phyloP scores from a whole-genome alignment of 2,113 vertebrate species.

The Hippocampus comes region DNA sequence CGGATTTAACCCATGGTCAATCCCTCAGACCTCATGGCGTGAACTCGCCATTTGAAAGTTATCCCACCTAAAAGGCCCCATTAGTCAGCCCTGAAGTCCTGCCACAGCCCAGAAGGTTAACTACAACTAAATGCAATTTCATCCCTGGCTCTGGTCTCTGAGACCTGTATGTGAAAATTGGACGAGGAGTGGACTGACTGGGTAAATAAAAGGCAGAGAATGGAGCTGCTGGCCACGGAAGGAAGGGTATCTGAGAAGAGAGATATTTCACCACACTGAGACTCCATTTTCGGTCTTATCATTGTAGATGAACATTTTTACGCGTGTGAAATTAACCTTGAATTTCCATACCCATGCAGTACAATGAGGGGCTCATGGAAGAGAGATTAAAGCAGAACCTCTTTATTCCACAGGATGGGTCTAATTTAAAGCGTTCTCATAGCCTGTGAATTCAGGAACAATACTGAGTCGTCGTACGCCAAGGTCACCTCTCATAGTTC shows the following conservation, averaged over 20 bases:
- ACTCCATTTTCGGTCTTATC: constrained; percentile 59
- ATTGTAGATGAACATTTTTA: constrained; percentile 64
- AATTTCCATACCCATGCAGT: constrained; percentile 35
- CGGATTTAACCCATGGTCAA: constrained; percentile 12
- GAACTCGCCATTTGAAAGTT: constrained; percentile 39
- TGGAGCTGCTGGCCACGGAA: constrained; percentile 2
- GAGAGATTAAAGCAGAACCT: constrained; percentile 18
- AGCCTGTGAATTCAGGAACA: constrained; percentile 24
- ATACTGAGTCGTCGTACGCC: constrained; percentile 15
- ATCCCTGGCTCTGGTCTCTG: constrained; percentile 46
- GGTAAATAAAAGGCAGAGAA: constrained; percentile 11
- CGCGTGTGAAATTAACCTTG: constrained; percentile 62
- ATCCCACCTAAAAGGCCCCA: constrained; percentile 52
- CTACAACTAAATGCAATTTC: constrained; percentile 64
- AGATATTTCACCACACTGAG: constrained; percentile 48
- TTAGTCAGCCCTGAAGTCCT: constrained; percentile 47
- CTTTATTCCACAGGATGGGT: constrained; percentile 23
- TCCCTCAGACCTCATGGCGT: constrained; percentile 30
- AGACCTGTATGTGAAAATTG: constrained; percentile 27
- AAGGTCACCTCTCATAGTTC: constrained; percentile 34
- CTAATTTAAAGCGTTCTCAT: constrained; percentile 21
- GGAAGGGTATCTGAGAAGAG: constrained; percentile 21
- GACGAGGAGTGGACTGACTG: not conserved
- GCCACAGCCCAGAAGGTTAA: constrained; percentile 41
- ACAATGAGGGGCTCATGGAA: constrained; percentile 42